Evolutionary conservation across 2,888 invertebrate genomes (phyloP).

Genomic region (Eilema depressum): DNA sequence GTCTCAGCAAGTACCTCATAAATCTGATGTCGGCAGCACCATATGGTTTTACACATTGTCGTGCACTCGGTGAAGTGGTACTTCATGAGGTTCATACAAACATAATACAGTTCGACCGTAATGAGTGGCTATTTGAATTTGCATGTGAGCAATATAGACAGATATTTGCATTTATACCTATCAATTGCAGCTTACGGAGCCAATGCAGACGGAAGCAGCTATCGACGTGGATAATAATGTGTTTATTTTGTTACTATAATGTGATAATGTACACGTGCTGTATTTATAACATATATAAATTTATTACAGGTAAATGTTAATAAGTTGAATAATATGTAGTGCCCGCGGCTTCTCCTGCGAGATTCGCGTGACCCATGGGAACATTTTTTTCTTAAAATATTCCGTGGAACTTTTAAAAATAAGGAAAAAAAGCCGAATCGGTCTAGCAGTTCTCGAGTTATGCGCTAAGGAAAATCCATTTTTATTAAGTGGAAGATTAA

Average conservation of each 20-base stretch:
- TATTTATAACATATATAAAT: background rate
- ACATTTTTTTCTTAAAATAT: too few species aligned
- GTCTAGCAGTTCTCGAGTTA: too few species aligned
- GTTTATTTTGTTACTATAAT: background rate
- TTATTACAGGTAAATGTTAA: background rate
- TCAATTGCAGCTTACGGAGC: background rate
- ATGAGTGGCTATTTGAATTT: background rate
- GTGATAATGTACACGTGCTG: background rate
- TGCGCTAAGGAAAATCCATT: too few species aligned
- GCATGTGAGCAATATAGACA: constrained; percentile 1
- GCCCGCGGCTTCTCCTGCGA: too few species aligned
- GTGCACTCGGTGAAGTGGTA: background rate
- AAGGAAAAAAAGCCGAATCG: too few species aligned
- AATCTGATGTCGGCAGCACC: too few species aligned
- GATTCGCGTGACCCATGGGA: too few species aligned
- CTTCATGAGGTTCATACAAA: background rate
- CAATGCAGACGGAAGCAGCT: background rate
- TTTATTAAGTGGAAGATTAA: too few species aligned
- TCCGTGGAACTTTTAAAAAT: too few species aligned
- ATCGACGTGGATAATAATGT: background rate
- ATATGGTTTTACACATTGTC: too few species aligned
- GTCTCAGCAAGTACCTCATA: too few species aligned
- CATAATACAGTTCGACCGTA: background rate
- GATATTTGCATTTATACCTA: background rate
- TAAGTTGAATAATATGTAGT: too few species aligned